A percentile compares a stretch with the other conserved stretches of the same genome.
phyloP scores from a whole-genome alignment of 2,113 vertebrate species.

The Thamnophis sirtalis region DNA sequence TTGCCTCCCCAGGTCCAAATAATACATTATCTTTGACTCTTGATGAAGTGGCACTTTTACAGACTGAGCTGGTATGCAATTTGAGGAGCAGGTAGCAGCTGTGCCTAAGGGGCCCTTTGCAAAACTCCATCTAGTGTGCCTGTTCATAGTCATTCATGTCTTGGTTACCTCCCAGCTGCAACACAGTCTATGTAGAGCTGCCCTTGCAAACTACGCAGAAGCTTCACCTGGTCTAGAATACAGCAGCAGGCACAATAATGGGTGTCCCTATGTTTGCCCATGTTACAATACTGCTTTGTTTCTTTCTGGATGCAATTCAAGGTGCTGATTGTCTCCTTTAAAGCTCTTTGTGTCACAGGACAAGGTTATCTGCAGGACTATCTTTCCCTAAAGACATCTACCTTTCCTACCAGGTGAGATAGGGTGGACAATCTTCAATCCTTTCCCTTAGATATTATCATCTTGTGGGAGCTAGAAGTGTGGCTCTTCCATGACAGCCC shows the following conservation, averaged over 20 bases:
- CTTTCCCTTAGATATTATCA: background rate
- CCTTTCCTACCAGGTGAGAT: background rate
- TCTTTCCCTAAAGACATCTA: background rate
- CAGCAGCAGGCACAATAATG: background rate
- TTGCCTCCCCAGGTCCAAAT: too few species aligned
- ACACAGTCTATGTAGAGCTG: background rate
- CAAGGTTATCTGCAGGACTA: background rate
- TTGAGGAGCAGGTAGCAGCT: too few species aligned
- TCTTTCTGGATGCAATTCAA: background rate
- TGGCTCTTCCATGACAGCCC: background rate
- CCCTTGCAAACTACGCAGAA: background rate
- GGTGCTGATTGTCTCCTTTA: background rate
- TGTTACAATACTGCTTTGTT: background rate
- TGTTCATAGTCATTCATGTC: too few species aligned
- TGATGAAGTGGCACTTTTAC: too few species aligned
- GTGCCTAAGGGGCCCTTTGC: too few species aligned
- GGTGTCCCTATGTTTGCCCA: background rate
- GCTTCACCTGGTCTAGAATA: background rate
- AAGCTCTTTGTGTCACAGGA: background rate
- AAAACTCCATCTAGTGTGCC: too few species aligned
- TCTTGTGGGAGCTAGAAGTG: background rate
- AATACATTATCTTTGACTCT: too few species aligned
- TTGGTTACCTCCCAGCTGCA: too few species aligned
- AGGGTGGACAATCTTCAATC: background rate
- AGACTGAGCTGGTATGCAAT: too few species aligned